Conservation (phyloP, 2,888 invertebrate species). For the Trichopria drosophilae region DNA sequence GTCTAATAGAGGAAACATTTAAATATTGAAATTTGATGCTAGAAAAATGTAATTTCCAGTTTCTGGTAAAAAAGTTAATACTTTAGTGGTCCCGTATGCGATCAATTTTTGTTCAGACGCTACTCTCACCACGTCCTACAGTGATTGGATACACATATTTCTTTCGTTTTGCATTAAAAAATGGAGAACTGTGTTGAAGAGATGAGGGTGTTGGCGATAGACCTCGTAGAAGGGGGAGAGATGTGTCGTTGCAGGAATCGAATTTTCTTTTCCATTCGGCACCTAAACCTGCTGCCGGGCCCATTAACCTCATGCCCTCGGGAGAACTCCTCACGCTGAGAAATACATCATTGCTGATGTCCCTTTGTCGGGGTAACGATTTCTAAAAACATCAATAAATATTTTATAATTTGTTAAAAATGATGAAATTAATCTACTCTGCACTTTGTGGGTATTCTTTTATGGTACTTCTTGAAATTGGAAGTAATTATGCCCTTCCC, state of each 20-base stretch:
- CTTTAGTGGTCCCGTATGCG: constrained; percentile 29
- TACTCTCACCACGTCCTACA: constrained; percentile 62
- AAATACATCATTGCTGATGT: constrained; percentile 51
- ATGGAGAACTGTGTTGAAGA: constrained; percentile 57
- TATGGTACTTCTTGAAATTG: too few species aligned
- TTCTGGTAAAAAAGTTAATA: too few species aligned
- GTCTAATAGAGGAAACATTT: too few species aligned
- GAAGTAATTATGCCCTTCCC: too few species aligned
- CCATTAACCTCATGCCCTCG: constrained; percentile 54
- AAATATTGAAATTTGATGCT: too few species aligned
- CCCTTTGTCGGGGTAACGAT: too few species aligned
- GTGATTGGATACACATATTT: constrained; percentile 67
- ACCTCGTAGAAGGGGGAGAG: constrained; percentile 64
- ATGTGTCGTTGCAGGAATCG: constrained; percentile 57
- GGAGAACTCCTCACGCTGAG: constrained; percentile 53
- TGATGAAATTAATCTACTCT: too few species aligned
- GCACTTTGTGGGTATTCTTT: too few species aligned
- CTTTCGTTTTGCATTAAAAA: constrained; percentile 65
- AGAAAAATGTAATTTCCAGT: too few species aligned
- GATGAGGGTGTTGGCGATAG: constrained; percentile 54
- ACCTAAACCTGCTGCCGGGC: constrained; percentile 52
- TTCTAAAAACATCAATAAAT: too few species aligned
- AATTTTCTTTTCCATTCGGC: constrained; percentile 54
- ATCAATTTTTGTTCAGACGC: constrained; percentile 54
- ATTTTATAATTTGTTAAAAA: too few species aligned